Percentiles rank a stretch among this genome's conserved stretches.
phyloP scores from a whole-genome alignment of 2,797 vertebrate genomes.

The Champsocephalus esox region DNA sequence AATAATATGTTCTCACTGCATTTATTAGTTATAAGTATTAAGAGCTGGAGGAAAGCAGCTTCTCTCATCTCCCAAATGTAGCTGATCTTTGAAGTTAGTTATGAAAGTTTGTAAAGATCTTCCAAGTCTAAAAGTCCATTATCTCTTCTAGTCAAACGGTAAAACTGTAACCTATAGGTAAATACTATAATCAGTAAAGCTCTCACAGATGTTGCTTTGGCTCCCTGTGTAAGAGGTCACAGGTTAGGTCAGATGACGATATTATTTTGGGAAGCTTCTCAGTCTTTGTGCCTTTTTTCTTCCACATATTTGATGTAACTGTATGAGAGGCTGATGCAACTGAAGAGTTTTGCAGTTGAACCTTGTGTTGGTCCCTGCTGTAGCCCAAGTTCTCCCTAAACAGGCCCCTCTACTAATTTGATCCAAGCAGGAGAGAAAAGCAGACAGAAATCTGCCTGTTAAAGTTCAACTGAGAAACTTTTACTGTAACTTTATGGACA shows the following conservation, averaged over 20 bases:
- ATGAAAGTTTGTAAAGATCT: not conserved
- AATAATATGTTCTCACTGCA: not conserved
- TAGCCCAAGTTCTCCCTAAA: constrained; percentile 50
- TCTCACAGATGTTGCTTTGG: constrained; percentile 21
- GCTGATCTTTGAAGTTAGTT: not conserved
- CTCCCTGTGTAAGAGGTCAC: constrained; percentile 38
- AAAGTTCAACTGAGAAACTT: constrained; percentile 55
- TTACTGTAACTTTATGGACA: constrained; percentile 61
- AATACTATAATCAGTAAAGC: not conserved
- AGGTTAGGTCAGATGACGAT: constrained; percentile 35
- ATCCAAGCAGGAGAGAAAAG: constrained; percentile 69
- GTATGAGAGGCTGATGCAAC: constrained; percentile 55
- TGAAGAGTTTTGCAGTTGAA: constrained; percentile 42
- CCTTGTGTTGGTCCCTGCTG: constrained; percentile 42
- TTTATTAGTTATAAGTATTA: not conserved
- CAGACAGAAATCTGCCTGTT: constrained; percentile 68
- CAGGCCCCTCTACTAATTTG: constrained; percentile 66
- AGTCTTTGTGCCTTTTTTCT: not conserved
- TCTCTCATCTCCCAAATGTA: not conserved
- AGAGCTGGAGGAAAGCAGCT: not conserved
- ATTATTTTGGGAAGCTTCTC: constrained; percentile 17
- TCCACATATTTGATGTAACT: constrained; percentile 33
- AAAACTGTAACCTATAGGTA: constrained; percentile 2
- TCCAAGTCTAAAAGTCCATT: not conserved
- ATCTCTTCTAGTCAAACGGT: not conserved